Conservation (phyloP, 2,888 invertebrate genomes). For the Acanthococcus lagerstroemiae region DNA sequence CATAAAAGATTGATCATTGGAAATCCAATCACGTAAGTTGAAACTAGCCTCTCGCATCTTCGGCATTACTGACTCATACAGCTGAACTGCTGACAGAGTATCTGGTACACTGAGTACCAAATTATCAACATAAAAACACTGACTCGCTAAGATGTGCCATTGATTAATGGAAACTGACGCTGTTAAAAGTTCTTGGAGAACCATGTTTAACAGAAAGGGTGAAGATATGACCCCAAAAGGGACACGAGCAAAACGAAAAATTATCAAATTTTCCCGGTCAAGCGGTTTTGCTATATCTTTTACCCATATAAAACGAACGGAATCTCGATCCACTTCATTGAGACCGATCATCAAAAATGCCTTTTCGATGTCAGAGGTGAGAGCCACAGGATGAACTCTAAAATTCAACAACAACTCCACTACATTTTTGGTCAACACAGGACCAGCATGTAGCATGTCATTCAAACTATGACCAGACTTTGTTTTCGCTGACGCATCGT, state of each 20-base stretch:
- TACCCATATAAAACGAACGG: background rate
- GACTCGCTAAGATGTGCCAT: background rate
- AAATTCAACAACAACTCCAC: slow-evolving; percentile 38
- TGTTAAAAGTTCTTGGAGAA: background rate
- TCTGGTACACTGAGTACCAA: background rate
- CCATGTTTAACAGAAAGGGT: background rate
- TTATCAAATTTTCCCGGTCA: background rate
- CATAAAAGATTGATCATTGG: background rate
- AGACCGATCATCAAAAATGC: background rate
- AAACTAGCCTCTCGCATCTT: background rate
- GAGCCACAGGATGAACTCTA: slow-evolving; percentile 35
- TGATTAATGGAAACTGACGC: background rate
- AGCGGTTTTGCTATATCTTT: background rate
- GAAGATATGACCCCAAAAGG: background rate
- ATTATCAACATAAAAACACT: slow-evolving; percentile 39
- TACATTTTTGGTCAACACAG: slow-evolving; percentile 39
- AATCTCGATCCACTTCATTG: background rate
- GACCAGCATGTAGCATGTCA: slow-evolving; percentile 39
- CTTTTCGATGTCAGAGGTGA: slow-evolving; percentile 35
- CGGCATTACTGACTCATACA: background rate
- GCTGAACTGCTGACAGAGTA: background rate
- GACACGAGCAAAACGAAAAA: background rate
- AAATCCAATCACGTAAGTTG: background rate
- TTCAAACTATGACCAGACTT: slow-evolving; percentile 39
- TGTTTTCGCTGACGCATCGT: slow-evolving; percentile 34